A percentile compares a stretch with the other conserved stretches of the same genome.
These are phyloP conservation scores for Automeris io DNA, from an alignment of 2,888 invertebrate species.

Conservation along the genomic window DNA sequence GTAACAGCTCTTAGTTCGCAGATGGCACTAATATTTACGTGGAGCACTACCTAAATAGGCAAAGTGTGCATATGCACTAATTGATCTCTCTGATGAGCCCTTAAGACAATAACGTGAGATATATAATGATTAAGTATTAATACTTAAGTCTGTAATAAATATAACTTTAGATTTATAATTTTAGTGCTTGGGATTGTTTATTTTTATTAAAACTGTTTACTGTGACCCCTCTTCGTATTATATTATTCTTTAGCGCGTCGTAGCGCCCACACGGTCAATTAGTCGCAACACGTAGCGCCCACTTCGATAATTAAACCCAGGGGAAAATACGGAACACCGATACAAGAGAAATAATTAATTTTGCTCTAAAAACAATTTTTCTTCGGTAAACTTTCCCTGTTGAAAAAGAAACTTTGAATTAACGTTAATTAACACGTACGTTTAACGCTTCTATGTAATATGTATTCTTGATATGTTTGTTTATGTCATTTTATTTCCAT, in stretches of 20 bases:
- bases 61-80: no score
- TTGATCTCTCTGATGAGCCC: no score
- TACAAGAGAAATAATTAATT: slow-evolving; percentile 33
- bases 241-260: slow-evolving; percentile 25
- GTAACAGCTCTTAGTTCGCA: no score
- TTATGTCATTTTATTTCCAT: no score
- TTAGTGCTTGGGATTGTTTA: no score
- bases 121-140: no score
- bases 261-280: slow-evolving; percentile 34
- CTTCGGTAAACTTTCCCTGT: slow-evolving; percentile 16
- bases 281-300: slow-evolving; percentile 34
- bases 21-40: no score
- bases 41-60: no score
- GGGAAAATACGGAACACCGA: slow-evolving; percentile 17
- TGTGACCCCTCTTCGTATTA: slow-evolving; percentile 7
- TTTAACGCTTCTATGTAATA: background rate
- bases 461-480: background rate
- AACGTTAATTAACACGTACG: slow-evolving; percentile 23
- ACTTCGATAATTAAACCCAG: slow-evolving; percentile 34
- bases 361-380: slow-evolving; percentile 33
- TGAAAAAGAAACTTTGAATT: slow-evolving; percentile 17
- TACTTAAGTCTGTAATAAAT: no score
- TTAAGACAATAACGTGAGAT: no score
- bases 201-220: slow-evolving; percentile 7
- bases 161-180: no score